phyloP scores from a whole-genome alignment of 2,888 invertebrate species.

The Lasius fuliginosus region DNA sequence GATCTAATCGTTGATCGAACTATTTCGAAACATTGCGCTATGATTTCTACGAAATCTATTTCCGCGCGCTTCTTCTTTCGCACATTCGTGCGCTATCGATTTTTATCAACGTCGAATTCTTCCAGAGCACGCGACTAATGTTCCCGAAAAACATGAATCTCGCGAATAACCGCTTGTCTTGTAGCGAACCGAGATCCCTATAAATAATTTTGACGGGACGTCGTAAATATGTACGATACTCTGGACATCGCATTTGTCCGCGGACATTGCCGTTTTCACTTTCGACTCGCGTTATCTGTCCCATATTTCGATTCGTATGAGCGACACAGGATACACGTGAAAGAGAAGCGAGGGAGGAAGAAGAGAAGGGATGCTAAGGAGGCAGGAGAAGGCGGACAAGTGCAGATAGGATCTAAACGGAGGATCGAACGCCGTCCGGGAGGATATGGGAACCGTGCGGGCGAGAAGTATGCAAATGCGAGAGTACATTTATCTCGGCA shows the following conservation, averaged over 20 bases:
- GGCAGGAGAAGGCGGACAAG: constrained; percentile 36
- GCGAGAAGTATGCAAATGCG: constrained; percentile 83
- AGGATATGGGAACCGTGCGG: constrained; percentile 66
- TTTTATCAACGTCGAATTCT: not conserved
- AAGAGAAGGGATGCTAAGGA: not conserved
- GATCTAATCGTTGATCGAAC: constrained; percentile 1
- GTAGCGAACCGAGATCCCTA: not conserved
- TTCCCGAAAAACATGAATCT: not conserved
- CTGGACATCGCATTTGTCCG: constrained; percentile 35
- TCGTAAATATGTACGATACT: constrained; percentile 10
- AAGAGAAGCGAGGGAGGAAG: not conserved
- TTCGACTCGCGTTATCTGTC: not conserved
- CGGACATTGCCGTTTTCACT: constrained; percentile 28
- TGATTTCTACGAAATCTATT: constrained; percentile 5
- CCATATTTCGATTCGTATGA: constrained; percentile 33
- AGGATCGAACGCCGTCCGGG: constrained; percentile 54
- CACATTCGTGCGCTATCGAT: not conserved
- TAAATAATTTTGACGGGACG: not conserved
- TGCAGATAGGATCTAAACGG: constrained; percentile 62
- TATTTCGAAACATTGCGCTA: constrained; percentile 4
- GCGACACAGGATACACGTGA: constrained; percentile 19
- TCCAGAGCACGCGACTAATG: no score
- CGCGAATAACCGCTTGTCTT: not conserved
- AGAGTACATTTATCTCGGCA: constrained; percentile 84
- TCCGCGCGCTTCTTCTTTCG: not conserved